Base-by-base conservation (phyloP, 2,888 invertebrate species). In the Eupithecia dodoneata region DNA sequence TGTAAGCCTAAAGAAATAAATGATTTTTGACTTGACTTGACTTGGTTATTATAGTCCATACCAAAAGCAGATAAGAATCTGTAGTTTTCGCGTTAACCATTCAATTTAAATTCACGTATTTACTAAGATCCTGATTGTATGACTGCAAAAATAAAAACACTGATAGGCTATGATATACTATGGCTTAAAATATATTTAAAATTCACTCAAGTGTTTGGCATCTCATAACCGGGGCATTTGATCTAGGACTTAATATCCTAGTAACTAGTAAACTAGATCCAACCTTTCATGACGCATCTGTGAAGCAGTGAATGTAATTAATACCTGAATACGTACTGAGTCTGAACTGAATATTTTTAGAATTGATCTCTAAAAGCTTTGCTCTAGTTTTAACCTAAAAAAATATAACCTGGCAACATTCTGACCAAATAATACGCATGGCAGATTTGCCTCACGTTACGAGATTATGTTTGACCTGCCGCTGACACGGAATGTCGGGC, bases 381-480 rank as follows among this genome's bases (percentile, higher is more conserved):
- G n/a, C 9, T 9, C 3, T 59, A 59, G 18, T 59, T 59, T 9
- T 12, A 30, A 44, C n/a, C n/a, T 42, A 45, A 15, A 4, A 9
- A 44, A n/a, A 44, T n/a, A 15, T 69, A 45, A 45, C 45, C 15
- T 10, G 44, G n/a, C 45, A 69, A 42, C 66, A 65, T 66, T 66
- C 45, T 30, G 47, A 30, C 45, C 45, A 70, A 49, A 47, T 18
- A 66, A 67, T 67, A 63, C 71, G 67, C 73, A 70, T 78, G 71
- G 79, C 71, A 63, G 75, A 77, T 74, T 71, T 49, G 41, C 55
- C 75, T 72, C 44, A 59, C 42, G 76, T 80, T 76, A 77, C 76
- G 76, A 80, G 79, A 80, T 76, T 73, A 75, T 47, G 41, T 72
- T 70, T 81, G 81, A 80, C 80, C 82, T 74, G 76, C n/a, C 66